Base-by-base conservation (phyloP, 2,888 invertebrate species). In the Meghimatium bilineatum region DNA sequence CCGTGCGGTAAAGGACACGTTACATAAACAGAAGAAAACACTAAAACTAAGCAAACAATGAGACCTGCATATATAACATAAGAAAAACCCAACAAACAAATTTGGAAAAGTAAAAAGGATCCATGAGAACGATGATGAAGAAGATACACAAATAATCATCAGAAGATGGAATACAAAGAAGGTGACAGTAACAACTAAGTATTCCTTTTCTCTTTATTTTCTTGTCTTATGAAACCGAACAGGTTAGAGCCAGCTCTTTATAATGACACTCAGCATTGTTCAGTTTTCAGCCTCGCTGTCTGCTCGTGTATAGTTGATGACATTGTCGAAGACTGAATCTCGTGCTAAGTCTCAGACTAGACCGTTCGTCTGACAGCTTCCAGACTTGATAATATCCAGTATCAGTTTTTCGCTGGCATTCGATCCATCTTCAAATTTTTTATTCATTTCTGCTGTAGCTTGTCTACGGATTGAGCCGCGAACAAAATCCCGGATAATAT, bases 351-450 rank as follows among this genome's bases (percentile, higher is more conserved):
- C 66, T 8, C 14, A 29, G 66, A 66, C 32, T 32, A 66, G 29
- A 17, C 29, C 32, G 32, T 32, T 66, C 8, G 17, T 72, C 49
- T 72, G 72, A 72, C 72, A 72, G 72, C 38, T 72, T 72, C 29
- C 44, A 49, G 44, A 44, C 49, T 44, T 49, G 6, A 72, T 6
- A 49, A 38, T 72, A 72, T 72, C 44, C 49, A 17, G 14, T 72
- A 44, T 44, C 72, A 72, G 49, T 72, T 72, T 72, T 44, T n/a
- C 3, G 44, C 72, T n/a, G 72, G 49, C 44, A 44, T 72, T n/a
- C 44, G 44, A 72, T 44, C 29, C 71, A 67, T 71, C 49, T 63
- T n/a, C 60, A 49, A n/a, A 67, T 44, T 52, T 32, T n/a, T 49
- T 3, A 17, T 26, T 32, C 29, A 32, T 32, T 23, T 44, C 17